Base-by-base conservation (phyloP, 2,113 vertebrate species). In the Anas platyrhynchos region DNA sequence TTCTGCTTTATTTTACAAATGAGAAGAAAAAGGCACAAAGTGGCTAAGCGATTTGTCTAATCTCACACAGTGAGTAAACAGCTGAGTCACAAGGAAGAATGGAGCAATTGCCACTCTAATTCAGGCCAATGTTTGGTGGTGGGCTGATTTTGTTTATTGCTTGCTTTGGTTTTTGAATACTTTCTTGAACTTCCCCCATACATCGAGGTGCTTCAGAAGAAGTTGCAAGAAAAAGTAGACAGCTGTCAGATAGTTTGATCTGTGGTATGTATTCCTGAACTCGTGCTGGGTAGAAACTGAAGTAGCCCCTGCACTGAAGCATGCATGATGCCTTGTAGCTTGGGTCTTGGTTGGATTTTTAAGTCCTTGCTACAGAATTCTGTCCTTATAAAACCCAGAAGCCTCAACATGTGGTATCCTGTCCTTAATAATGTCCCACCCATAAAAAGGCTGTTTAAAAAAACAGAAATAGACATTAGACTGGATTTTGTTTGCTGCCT, bases 1-100 rank as follows among this genome's bases (percentile, higher is more conserved):
- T 86, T 97, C 90, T 83, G 52, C 58, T 56, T 95, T 83, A 81
- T 84, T 93, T 89, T 83, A 88, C 15, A 68, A n/a, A 71, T 6
- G 10, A 17, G 68, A 86, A 91, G 80, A 94, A 55, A 32, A 80
- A 81, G 65, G 79, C 36, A 89, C 55, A 72, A 88, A 88, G 69
- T 88, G 68, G 83, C 66, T 82, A 65, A 88, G 46, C 32, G 32
- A 66, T 84, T 44, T 88, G 79, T 52, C 67, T 90, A 16, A 82
- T 82, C 56, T 88, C 66, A 67, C 16, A 75, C 11, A 86, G 54
- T 36, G 50, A 91, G 41, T 66, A 61, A 95, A 81, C 23, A 84
- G 82, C 71, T 87, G 58, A 91, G 55, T 76, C 38, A 38, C 13
- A 50, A n/a, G 18, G 56, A 87, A 89, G 44, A 83, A 31, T n/a